A percentile compares a stretch with the other conserved stretches of the same genome.
These are phyloP conservation scores for Bibio marci DNA, from an alignment of 2,888 invertebrate genomes.

Conservation along the genomic window DNA sequence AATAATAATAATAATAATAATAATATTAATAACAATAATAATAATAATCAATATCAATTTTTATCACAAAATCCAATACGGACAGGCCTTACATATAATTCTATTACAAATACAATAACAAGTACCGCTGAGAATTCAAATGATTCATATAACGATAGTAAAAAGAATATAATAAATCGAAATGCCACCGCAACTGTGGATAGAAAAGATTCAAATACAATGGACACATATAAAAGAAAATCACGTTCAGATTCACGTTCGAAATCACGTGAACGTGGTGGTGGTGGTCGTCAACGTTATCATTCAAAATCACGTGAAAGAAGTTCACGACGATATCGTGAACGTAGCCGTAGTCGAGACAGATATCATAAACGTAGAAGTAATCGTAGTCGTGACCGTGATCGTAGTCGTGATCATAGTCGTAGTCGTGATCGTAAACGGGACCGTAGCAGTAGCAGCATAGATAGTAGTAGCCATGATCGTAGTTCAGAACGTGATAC, in stretches of 20 bases:
- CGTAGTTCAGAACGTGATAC: no score
- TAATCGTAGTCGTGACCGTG: slow-evolving; percentile 1
- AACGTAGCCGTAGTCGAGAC: slow-evolving; percentile 34
- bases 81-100: slow-evolving; percentile 10
- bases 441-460: neutral
- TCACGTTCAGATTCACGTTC: slow-evolving; percentile 7
- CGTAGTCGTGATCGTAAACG: neutral
- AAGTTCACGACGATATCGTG: slow-evolving; percentile 35
- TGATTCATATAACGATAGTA: no score
- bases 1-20: no score
- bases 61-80: no score
- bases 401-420: slow-evolving; percentile 2
- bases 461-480: neutral
- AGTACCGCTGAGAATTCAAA: no score
- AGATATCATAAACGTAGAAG: slow-evolving; percentile 12
- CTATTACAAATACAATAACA: slow-evolving; percentile 15
- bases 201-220: no score
- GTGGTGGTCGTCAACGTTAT: slow-evolving; percentile 27
- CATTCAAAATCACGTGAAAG: slow-evolving; percentile 26
- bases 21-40: no score
- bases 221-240: no score
- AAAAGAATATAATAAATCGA: no score
- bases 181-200: no score
- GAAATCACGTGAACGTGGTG: slow-evolving; percentile 9
- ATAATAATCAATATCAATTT: no score